Base-by-base conservation (phyloP, 2,888 invertebrate genomes). In the Phorcus lineatus region DNA sequence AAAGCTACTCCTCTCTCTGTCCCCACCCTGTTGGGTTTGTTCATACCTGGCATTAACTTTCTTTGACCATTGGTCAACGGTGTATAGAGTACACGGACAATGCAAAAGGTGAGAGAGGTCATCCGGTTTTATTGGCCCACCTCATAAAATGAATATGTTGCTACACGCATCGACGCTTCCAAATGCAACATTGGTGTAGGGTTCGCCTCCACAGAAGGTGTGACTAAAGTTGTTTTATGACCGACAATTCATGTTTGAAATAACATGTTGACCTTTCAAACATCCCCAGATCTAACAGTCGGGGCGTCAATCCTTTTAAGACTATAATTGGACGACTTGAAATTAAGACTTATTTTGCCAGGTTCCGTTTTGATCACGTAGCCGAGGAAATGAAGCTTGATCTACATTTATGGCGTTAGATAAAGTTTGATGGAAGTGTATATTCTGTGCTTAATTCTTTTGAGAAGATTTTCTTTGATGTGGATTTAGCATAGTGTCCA, bases 81-180 rank as follows among this genome's bases (percentile, higher is more conserved):
- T 28, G 28, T 19, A 36, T 31, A 1, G n/a, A 2, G 36, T 31
- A 16, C 31, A 70, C 31, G 40, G 24, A 31, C 28, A 70, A 36
- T 36, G 36, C 57, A 16, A 40, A 19, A 40, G 70, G 70, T 17
- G 36, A 31, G 11, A 70, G 19, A 36, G 70, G 28, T 36, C 28
- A 19, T 16, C 31, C 16, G 19, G 70, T 70, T 70, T 70, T 40
- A 70, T 70, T 31, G 70, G 28, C 36, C 70, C 36, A 70, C 36
- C 70, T 70, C 70, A 70, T 70, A 70, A 70, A 70, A 70, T 70
- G 28, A 70, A 70, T 19, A 47, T 47, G 36, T 70, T 70, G 17
- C 31, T 70, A 36, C 40, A 36, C 57, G 28, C 36, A 70, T 40
- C 31, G 70, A 17, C 36, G 70, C 28, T 28, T 40, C 22, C 19